phyloP scores from a whole-genome alignment of 2,888 invertebrate genomes.

The Limnephilus lunatus region DNA sequence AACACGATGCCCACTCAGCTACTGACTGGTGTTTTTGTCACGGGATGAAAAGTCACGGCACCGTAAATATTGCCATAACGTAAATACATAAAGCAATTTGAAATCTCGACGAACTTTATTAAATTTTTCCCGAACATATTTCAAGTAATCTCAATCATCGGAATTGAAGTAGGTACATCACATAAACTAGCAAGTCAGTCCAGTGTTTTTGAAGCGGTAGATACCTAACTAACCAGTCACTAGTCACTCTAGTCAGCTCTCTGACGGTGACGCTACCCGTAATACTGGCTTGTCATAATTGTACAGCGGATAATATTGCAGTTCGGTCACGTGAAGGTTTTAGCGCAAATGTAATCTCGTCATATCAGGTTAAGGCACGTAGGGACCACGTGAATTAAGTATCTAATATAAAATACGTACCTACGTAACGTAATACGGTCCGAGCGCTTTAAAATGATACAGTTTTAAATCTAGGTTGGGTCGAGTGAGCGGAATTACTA shows the following conservation, averaged over 20 bases:
- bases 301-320: background rate
- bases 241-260: background rate
- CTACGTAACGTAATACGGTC: conserved; percentile 2
- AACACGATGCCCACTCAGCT: too few relatives aligned
- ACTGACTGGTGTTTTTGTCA: too few relatives aligned
- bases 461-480: background rate
- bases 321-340: background rate
- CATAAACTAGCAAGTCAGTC: background rate
- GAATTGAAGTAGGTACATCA: background rate
- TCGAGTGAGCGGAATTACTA: background rate
- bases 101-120: too few relatives aligned
- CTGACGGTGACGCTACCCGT: background rate
- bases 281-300: background rate
- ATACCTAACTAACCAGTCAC: background rate
- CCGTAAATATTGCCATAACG: too few relatives aligned
- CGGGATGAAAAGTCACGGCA: too few relatives aligned
- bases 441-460: background rate
- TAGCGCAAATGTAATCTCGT: background rate
- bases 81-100: too few relatives aligned
- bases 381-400: background rate
- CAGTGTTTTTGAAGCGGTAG: background rate
- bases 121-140: too few relatives aligned
- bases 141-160: too few relatives aligned
- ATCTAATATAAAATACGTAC: background rate
- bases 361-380: background rate